Evolutionary conservation across 2,888 invertebrate species (phyloP), one percentile per base, ranked within the genome.

Genomic region (Cataglyphis cursor): DNA sequence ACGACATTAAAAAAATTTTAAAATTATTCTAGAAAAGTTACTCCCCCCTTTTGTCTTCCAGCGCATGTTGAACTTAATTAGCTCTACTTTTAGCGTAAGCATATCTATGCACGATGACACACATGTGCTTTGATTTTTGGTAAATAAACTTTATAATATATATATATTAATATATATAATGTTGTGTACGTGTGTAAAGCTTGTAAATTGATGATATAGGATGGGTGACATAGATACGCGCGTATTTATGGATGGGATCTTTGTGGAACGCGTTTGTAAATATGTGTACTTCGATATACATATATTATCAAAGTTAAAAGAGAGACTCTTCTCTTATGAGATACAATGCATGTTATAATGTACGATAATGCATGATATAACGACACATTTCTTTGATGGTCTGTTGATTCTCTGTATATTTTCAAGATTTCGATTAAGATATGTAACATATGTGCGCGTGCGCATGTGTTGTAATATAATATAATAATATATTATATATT

Each of bases 391-490:
- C 64, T 48, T 35, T 54, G 62, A 84, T 81, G 74, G 80, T 84
- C 81, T 70, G 81, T 85, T 84, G 44, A 88, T 83, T 74, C 81
- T 86, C 66, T 86, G 38, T 82, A 90, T 92, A 87, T 92, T 90
- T 91, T 91, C 85, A 86, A 87, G 83, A 86, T 82, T 87, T 85
- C 64, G 65, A 83, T 75, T 85, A 83, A 72, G 75, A 62, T 15
- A 41, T 83, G 81, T 62, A 59, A 70, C 31, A 88, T 78, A n/a
- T 18, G n/a, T 8, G 48, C 48, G 48, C 10, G 15, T 44, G 15
- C 44, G 5, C 44, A 44, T 44, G 15, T 44, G 31, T 78, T 78
- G 76, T 78, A 75, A 82, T 85, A 89, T 87, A 86, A 86, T 87
- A 86, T 81, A 82, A 83, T 72, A 82, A 68, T 65, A 82, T 78